phyloP scores from a whole-genome alignment of 2,113 vertebrate species.

The Saimiri boliviensis region DNA sequence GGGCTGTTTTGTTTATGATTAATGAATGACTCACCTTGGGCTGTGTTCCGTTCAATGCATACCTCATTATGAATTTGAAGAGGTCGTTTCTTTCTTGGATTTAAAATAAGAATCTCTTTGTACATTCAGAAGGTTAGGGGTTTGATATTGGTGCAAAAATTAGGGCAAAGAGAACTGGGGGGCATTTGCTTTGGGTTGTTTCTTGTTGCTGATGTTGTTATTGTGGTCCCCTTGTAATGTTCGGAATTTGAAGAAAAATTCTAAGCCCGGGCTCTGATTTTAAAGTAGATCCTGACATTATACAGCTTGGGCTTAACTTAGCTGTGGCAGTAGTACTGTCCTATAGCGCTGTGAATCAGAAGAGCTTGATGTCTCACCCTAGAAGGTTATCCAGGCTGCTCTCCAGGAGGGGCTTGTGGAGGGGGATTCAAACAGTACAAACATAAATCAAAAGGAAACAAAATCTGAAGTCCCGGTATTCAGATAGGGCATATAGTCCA shows the following conservation, averaged over 20 bases:
- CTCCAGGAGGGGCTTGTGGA: background rate
- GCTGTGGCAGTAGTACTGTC: background rate
- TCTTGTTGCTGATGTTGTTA: no score
- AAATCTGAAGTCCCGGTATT: background rate
- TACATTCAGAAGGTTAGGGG: constrained; percentile 58
- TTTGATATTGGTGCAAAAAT: background rate
- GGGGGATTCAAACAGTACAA: background rate
- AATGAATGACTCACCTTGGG: constrained; percentile 87
- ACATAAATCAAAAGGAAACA: background rate
- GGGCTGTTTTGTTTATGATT: constrained; percentile 86
- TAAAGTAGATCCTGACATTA: background rate
- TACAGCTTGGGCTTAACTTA: background rate
- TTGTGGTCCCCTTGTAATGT: background rate
- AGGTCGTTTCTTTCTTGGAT: constrained; percentile 80
- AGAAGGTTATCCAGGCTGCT: accelerated
- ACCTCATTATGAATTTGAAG: constrained; percentile 88
- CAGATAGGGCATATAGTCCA: no score
- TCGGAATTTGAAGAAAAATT: background rate
- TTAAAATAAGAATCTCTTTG: constrained; percentile 81
- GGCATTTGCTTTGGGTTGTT: background rate
- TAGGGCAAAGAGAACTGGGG: background rate
- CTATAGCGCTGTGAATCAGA: background rate
- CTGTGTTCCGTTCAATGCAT: constrained; percentile 89
- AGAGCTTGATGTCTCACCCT: accelerated
- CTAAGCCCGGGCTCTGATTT: background rate